These are phyloP conservation scores for Alces alces DNA, from an alignment of 2,113 vertebrate genomes.

Conservation along the genomic window DNA sequence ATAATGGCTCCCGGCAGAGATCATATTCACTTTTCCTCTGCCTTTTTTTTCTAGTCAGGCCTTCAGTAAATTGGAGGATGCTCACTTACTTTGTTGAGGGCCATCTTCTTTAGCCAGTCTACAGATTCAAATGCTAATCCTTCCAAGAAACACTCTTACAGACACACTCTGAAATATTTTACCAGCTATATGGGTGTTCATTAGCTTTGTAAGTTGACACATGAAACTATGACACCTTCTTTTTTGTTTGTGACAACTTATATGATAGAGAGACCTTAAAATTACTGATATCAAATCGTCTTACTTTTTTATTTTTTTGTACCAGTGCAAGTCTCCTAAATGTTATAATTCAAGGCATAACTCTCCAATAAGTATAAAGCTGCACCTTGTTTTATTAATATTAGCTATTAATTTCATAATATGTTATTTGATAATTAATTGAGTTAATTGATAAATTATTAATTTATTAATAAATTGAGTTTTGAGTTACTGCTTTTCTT, in stretches of 20 bases:
- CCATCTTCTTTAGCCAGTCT: not conserved
- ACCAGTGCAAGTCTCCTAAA: too few relatives aligned
- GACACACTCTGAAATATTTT: not conserved
- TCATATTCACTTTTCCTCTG: not conserved
- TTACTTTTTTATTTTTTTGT: too few relatives aligned
- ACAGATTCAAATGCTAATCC: not conserved
- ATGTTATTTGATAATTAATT: too few relatives aligned
- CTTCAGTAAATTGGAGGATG: not conserved
- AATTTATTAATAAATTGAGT: too few relatives aligned
- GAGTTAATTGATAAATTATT: too few relatives aligned
- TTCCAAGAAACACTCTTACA: not conserved
- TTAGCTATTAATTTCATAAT: too few relatives aligned
- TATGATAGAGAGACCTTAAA: not conserved
- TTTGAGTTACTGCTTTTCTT: too few relatives aligned
- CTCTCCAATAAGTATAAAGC: too few relatives aligned
- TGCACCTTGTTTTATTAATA: too few relatives aligned
- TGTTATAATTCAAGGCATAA: too few relatives aligned
- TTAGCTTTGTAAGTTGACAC: not conserved
- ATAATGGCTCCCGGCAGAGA: too few relatives aligned
- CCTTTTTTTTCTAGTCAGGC: not conserved
- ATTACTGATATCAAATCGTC: not conserved
- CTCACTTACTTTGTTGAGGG: not conserved
- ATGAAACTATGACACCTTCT: not conserved
- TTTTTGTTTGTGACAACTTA: not conserved
- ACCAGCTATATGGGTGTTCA: not conserved